phyloP scores from a whole-genome alignment of 2,113 vertebrate species.

The Phodopus roborovskii region DNA sequence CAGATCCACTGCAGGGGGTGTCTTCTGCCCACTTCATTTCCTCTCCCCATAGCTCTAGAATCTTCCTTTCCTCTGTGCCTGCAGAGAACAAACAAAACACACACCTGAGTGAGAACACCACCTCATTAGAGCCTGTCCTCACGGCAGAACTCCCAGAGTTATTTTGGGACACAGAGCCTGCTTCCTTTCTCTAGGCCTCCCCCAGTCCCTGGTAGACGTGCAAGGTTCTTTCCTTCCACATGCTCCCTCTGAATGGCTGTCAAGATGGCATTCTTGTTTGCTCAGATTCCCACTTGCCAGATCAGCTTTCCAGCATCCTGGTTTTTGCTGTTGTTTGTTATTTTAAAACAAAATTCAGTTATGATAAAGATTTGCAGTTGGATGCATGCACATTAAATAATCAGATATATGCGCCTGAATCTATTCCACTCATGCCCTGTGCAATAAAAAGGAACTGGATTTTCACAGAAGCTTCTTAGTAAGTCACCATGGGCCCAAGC shows the following conservation, averaged over 20 bases:
- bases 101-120: not conserved
- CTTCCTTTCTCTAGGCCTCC: not conserved
- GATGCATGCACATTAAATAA: not conserved
- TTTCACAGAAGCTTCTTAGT: not conserved
- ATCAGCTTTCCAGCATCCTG: not conserved
- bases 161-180: not conserved
- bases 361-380: not conserved
- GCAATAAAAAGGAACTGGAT: not conserved
- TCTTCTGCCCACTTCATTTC: conserved; percentile 56
- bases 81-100: conserved; percentile 22
- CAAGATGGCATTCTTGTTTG: not conserved
- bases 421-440: not conserved
- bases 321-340: not conserved
- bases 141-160: not conserved
- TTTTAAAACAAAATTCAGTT: not conserved
- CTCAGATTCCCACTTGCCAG: conserved; percentile 4
- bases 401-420: not conserved
- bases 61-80: conserved; percentile 49
- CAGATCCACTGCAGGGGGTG: not conserved
- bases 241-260: not conserved
- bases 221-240: not conserved
- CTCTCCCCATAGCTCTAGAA: conserved; percentile 18
- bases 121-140: not conserved
- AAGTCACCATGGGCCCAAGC: not conserved
- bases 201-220: not conserved